A percentile compares a stretch with the other conserved stretches of the same genome.
Conservation (phyloP, 1,140 invertebrate genomes). For the Lineus longissimus region DNA sequence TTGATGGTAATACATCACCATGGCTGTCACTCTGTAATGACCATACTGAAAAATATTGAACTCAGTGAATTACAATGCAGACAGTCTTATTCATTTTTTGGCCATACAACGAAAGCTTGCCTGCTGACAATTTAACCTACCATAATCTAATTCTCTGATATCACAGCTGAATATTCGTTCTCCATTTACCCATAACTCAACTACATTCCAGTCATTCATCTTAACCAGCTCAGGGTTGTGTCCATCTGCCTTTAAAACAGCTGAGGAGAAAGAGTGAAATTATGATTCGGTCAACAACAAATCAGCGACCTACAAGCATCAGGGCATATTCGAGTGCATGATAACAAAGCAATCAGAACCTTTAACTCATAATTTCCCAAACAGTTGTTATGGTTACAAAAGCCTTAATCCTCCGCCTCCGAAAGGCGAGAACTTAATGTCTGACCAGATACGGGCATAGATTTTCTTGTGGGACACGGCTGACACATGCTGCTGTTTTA, state of each 20-base stretch:
- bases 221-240: constrained; percentile 22
- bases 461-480: background rate
- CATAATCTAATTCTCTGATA: constrained; percentile 37
- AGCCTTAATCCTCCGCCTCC: too few relatives aligned
- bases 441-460: background rate
- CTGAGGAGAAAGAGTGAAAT: constrained; percentile 19
- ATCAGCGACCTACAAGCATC: background rate
- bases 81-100: background rate
- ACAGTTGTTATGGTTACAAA: too few relatives aligned
- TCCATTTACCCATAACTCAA: constrained; percentile 39
- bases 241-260: constrained; percentile 24
- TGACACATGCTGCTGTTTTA: too few relatives aligned
- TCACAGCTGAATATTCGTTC: constrained; percentile 36
- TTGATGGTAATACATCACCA: too few relatives aligned
- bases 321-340: background rate
- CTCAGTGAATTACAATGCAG: too few relatives aligned
- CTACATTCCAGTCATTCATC: constrained; percentile 33
- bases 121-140: constrained; percentile 19
- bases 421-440: too few relatives aligned
- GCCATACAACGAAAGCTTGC: background rate
- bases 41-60: too few relatives aligned
- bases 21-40: too few relatives aligned
- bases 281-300: background rate
- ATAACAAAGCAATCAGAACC: background rate
- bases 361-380: background rate